These are phyloP conservation scores for Crenuchus spilurus DNA, from an alignment of 2,797 vertebrate species.

Conservation along the genomic window DNA sequence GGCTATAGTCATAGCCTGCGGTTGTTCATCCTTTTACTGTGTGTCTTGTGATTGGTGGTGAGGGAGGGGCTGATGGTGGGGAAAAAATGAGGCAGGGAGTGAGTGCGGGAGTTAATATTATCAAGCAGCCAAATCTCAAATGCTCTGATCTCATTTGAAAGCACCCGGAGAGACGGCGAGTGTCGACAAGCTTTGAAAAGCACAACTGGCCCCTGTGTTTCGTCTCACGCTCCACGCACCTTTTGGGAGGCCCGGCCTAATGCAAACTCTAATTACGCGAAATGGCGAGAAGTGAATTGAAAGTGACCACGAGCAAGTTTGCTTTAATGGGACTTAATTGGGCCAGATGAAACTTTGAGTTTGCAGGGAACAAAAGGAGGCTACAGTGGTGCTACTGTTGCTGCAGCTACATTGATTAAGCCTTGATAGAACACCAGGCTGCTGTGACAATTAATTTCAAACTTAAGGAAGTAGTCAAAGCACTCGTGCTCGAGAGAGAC, in stretches of 20 bases:
- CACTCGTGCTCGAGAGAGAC: constrained; percentile 1
- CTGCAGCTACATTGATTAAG: constrained; percentile 24
- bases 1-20: constrained; percentile 57
- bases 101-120: constrained; percentile 69
- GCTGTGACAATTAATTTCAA: constrained; percentile 48
- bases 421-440: constrained; percentile 23
- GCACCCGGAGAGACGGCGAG: constrained; percentile 49
- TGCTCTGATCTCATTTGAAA: constrained; percentile 78
- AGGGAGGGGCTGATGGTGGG: constrained; percentile 16
- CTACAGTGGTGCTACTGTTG: constrained; percentile 2
- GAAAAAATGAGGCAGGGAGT: not conserved
- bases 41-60: constrained; percentile 41
- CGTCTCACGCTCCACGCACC: constrained; percentile 21
- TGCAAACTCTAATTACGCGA: constrained; percentile 64
- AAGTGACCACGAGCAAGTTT: constrained; percentile 67
- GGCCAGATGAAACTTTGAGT: constrained; percentile 61
- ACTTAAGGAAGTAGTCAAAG: constrained; percentile 41
- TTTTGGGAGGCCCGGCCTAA: constrained; percentile 59
- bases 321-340: constrained; percentile 66
- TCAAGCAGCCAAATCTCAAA: constrained; percentile 72
- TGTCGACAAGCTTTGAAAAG: constrained; percentile 65
- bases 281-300: constrained; percentile 66
- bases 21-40: constrained; percentile 62
- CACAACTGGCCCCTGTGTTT: constrained; percentile 52
- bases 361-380: constrained; percentile 52